Percentiles rank a stretch among this genome's conserved stretches.
Conservation (phyloP, 2,888 invertebrate species). For the Drosophila planitibia region DNA sequence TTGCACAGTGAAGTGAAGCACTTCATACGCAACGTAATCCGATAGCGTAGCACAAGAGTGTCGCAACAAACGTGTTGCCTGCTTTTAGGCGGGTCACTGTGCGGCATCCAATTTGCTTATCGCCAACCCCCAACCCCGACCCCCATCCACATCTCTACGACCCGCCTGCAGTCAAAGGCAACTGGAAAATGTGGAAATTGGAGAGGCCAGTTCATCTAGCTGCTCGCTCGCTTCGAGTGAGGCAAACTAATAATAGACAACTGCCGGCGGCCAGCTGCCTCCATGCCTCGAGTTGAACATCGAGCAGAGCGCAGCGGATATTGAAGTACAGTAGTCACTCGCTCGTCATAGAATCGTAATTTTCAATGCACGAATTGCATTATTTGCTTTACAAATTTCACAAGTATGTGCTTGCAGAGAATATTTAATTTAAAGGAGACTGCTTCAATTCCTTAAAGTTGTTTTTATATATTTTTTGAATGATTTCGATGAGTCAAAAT, state of each 20-base stretch:
- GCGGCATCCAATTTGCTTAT: conserved; percentile 10
- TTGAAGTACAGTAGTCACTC: conserved; percentile 9
- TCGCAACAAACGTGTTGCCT: conserved; percentile 20
- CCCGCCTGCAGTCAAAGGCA: neutral
- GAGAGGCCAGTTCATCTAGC: conserved; percentile 21
- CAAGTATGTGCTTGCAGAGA: neutral
- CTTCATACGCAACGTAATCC: conserved; percentile 21
- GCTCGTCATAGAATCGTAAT: neutral
- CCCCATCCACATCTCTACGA: neutral
- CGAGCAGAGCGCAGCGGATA: conserved; percentile 18
- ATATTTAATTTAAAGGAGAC: neutral
- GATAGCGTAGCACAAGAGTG: neutral
- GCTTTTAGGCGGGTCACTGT: conserved; percentile 14
- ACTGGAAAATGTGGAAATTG: conserved; percentile 37
- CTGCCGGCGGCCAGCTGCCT: conserved; percentile 5
- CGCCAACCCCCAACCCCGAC: neutral
- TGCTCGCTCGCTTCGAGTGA: conserved; percentile 8
- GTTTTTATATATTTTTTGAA: neutral
- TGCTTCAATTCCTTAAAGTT: neutral
- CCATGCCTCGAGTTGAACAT: conserved; percentile 2
- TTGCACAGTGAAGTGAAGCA: conserved; percentile 9
- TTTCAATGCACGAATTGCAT: neutral
- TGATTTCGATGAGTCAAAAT: neutral
- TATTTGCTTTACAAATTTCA: neutral
- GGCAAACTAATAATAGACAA: conserved; percentile 44